Evolutionary conservation across 1,140 invertebrate species (phyloP).

Genomic region (Caenorhabditis inopinata): DNA sequence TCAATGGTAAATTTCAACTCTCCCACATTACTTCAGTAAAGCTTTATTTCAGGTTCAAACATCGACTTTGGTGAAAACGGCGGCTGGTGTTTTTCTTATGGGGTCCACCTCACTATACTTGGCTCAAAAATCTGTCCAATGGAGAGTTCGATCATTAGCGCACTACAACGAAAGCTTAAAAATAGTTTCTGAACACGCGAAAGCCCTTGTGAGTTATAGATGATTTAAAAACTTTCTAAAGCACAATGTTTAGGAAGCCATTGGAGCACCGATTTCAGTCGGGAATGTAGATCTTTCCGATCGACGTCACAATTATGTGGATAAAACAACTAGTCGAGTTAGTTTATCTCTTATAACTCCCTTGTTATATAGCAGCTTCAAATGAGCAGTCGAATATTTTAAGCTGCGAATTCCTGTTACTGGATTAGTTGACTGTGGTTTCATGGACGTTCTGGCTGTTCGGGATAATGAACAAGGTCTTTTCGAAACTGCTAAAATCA

Average conservation of each 20-base stretch:
- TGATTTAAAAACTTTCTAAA: no score
- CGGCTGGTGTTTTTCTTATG: conserved; percentile 35
- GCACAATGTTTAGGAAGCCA: conserved; percentile 26
- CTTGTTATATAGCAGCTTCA: no score
- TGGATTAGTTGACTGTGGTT: conserved; percentile 45
- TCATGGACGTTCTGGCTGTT: conserved; percentile 53
- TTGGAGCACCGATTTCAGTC: conserved; percentile 58
- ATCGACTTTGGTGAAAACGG: conserved; percentile 32
- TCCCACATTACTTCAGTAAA: background rate
- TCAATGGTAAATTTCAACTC: background rate
- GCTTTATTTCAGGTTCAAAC: conserved; percentile 16
- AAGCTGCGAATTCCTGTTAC: conserved; percentile 58
- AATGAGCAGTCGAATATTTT: no score
- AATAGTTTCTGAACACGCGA: conserved; percentile 56
- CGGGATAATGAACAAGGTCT: conserved; percentile 35
- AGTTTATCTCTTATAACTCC: no score
- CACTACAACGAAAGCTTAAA: conserved; percentile 57
- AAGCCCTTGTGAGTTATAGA: conserved; percentile 44
- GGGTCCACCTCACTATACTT: conserved; percentile 55
- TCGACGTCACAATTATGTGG: conserved; percentile 56
- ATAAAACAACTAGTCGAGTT: conserved; percentile 54
- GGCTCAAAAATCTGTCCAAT: conserved; percentile 54
- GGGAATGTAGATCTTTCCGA: conserved; percentile 59
- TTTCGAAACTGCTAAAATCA: conserved; percentile 47
- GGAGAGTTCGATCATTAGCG: conserved; percentile 52